Evolutionary conservation across 2,888 invertebrate genomes (phyloP), one percentile per base, ranked within the genome.

Genomic region (Capitulum mitella): DNA sequence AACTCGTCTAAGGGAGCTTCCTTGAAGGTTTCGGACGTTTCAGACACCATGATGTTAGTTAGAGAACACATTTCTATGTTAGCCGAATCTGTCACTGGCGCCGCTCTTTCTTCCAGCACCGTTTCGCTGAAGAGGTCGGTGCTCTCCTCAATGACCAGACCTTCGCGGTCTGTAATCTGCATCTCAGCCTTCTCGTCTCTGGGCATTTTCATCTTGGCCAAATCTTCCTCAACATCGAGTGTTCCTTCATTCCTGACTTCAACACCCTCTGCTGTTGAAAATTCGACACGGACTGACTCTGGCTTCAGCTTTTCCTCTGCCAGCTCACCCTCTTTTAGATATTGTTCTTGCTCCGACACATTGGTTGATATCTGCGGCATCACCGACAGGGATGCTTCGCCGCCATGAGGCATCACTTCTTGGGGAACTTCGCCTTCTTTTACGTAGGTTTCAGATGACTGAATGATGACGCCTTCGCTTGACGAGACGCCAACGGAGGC

Each of bases 191-290:
- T 3, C 22, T 70, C 70, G 10, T 70, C 37, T 37, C 70, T 70
- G 22, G 70, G 70, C 22, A 32, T 70, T 22, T 70, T 70, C 70
- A 70, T 70, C 32, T 70, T 70, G 12, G 34, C 70, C 14, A 70
- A 5, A 3, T 70, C 70, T 3, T 3, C 22, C 26, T 29, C 70
- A 3, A 26, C 70, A 19, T 70, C 70, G 5, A 70, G 37, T 1
- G 37, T 22, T 0, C 12, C 70, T 37, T 70, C 70, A 8, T 29
- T 8, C 22, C 3, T 2, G 0, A 16, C 37, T 37, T 70, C 19
- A 2, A 70, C 37, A 3, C 70, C 37, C 37, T 37, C 70, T 3
- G 70, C 22, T 19, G 34, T 5, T 26, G n/a, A 22, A 10, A 70
- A 37, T 6, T 8, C 34, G 14, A 70, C 37, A 10, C 70, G 70